A percentile compares a stretch with the other conserved stretches of the same genome.
Conservation (phyloP, 2,888 invertebrate genomes). For the Pyrochroa serraticornis region DNA sequence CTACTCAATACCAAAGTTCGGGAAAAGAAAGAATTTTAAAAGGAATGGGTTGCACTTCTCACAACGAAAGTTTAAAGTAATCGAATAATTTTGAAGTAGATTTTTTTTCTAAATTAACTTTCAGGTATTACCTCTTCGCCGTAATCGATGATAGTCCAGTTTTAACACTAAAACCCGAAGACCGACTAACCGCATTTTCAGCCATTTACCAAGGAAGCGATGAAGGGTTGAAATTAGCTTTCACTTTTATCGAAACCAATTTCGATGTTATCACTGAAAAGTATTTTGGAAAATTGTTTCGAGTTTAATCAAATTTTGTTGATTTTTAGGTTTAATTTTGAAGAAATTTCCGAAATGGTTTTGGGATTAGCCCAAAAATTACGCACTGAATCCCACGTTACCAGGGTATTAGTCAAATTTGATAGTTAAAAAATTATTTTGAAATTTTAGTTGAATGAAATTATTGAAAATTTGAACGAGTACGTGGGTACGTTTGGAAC, state of each 20-base stretch:
- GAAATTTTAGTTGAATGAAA: no score
- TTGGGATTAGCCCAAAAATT: no score
- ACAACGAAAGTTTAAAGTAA: constrained; percentile 4
- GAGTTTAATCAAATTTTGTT: no score
- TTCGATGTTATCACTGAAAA: no score
- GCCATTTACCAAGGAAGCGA: constrained; percentile 14
- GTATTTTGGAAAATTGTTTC: no score
- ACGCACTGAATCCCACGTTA: no score
- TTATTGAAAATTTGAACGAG: no score
- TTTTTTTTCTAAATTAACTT: neutral
- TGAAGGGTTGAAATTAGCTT: constrained; percentile 4
- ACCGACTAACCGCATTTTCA: constrained; percentile 4
- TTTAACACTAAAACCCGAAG: neutral
- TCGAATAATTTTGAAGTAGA: neutral
- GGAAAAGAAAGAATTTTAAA: constrained; percentile 20
- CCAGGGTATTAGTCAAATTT: no score
- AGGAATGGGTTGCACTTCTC: constrained; percentile 31
- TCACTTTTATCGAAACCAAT: neutral
- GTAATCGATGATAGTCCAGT: constrained; percentile 4
- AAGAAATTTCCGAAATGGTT: no score
- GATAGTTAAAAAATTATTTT: no score
- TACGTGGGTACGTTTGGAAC: no score
- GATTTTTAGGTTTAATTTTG: no score
- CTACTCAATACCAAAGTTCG: constrained; percentile 53
- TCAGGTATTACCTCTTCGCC: neutral